These are phyloP conservation scores for Troglohyphantes excavatus DNA, from an alignment of 2,888 invertebrate genomes.

Conservation along the genomic window DNA sequence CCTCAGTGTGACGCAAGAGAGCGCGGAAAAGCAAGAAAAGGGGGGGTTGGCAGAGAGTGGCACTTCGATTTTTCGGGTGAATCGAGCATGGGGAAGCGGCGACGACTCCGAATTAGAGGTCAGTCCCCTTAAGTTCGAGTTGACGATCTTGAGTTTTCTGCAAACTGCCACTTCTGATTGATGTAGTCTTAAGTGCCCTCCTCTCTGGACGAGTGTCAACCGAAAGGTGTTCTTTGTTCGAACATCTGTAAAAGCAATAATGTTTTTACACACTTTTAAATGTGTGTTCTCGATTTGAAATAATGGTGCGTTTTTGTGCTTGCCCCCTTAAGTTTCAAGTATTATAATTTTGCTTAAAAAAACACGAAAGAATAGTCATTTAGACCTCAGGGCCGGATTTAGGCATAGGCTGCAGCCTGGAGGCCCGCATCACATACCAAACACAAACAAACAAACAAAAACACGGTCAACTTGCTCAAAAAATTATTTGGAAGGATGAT, in stretches of 20 bases:
- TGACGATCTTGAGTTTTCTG: neutral
- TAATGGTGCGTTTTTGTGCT: no score
- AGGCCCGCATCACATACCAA: no score
- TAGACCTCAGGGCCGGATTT: no score
- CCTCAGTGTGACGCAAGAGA: conserved; percentile 49
- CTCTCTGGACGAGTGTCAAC: neutral
- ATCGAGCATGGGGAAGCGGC: neutral
- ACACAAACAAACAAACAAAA: no score
- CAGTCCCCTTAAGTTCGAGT: conserved; percentile 6
- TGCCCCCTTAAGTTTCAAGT: no score
- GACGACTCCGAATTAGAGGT: conserved; percentile 12
- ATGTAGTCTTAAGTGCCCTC: neutral
- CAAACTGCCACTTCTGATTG: conserved; percentile 20
- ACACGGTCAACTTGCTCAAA: no score
- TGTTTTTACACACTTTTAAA: neutral
- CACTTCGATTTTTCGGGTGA: neutral
- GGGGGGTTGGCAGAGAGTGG: conserved; percentile 1
- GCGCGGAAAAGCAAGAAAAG: neutral
- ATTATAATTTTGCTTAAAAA: no score
- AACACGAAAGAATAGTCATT: no score
- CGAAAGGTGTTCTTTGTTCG: neutral
- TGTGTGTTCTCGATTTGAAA: neutral
- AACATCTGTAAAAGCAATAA: neutral
- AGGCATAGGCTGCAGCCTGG: no score
- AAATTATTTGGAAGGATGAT: no score